Conservation (phyloP, 2,888 invertebrate species). For the Eledona agricola region DNA sequence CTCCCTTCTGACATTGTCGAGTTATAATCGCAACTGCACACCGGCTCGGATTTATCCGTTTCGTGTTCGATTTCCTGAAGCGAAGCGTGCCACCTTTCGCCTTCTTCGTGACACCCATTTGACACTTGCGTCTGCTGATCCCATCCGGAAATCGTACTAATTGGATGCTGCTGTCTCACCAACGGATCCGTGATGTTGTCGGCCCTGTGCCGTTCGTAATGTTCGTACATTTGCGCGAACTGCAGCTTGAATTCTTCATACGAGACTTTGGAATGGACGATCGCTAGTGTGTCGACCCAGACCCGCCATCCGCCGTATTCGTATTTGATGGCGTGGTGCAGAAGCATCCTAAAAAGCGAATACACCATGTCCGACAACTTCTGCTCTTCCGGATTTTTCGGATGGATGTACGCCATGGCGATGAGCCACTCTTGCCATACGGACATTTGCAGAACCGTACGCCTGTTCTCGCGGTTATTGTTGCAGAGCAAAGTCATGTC, state of each 20-base stretch:
- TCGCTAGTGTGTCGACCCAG: constrained; percentile 99
- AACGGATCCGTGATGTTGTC: constrained; percentile 96
- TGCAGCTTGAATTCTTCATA: constrained; percentile 98
- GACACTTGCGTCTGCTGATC: constrained; percentile 71
- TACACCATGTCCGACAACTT: constrained; percentile 99
- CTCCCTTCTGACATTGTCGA: constrained; percentile 64
- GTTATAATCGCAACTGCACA: constrained; percentile 63
- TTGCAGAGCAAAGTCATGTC: constrained; percentile 99
- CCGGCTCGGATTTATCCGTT: constrained; percentile 57
- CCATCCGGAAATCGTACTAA: constrained; percentile 96
- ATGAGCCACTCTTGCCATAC: constrained; percentile 99
- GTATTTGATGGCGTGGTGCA: constrained; percentile 98
- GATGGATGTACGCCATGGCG: constrained; percentile 97
- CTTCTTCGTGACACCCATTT: constrained; percentile 56
- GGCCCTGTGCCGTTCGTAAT: constrained; percentile 91
- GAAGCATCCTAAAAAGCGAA: constrained; percentile 93
- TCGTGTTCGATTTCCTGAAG: constrained; percentile 55
- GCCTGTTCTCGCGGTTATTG: constrained; percentile 95
- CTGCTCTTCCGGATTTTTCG: constrained; percentile 92
- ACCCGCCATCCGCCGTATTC: constrained; percentile 99
- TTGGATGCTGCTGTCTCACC: constrained; percentile 90
- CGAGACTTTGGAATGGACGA: constrained; percentile 98
- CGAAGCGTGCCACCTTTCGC: constrained; percentile 54
- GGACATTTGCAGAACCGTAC: constrained; percentile 99
- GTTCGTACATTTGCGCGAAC: constrained; percentile 97